Conservation (phyloP, 2,113 vertebrate species). For the Laticauda colubrina region DNA sequence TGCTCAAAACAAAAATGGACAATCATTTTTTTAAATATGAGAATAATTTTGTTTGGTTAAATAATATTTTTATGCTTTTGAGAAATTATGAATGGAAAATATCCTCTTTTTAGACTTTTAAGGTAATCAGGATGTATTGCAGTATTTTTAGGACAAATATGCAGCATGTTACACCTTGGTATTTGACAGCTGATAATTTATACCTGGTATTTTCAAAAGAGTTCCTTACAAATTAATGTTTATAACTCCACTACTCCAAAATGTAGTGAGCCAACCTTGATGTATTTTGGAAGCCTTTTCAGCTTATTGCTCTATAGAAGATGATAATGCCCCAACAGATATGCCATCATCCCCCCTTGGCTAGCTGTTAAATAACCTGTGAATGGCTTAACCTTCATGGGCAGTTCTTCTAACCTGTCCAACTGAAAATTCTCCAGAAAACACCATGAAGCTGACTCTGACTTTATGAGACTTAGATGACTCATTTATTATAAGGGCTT, state of each 20-base stretch:
- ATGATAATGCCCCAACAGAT: not conserved
- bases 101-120: not conserved
- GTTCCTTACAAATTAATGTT: not conserved
- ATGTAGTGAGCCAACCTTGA: not conserved
- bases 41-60: not conserved
- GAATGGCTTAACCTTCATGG: not conserved
- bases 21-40: not conserved
- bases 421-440: not conserved
- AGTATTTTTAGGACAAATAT: not conserved
- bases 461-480: not conserved
- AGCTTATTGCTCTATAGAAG: not conserved
- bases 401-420: not conserved
- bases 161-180: not conserved
- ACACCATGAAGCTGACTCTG: not conserved
- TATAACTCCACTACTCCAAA: not conserved
- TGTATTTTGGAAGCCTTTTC: not conserved
- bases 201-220: not conserved
- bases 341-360: not conserved
- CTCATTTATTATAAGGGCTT: not conserved
- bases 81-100: not conserved
- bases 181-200: not conserved
- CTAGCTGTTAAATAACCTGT: not conserved
- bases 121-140: not conserved
- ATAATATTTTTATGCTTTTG: not conserved
- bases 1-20: no score